These are phyloP conservation scores for Pterostichus niger DNA, from an alignment of 2,888 invertebrate genomes.

Conservation along the genomic window DNA sequence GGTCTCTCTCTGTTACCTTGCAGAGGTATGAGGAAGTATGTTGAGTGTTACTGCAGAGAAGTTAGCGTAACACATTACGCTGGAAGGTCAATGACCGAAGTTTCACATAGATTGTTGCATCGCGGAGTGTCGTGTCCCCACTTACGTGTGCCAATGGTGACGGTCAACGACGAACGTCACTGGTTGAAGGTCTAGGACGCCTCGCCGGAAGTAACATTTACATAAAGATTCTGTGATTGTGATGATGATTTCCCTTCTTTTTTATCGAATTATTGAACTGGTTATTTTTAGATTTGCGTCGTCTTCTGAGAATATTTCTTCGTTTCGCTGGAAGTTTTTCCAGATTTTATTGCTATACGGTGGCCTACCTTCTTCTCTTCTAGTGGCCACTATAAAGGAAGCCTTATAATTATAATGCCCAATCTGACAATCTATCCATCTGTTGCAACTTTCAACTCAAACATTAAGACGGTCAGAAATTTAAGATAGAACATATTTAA, in stretches of 20 bases:
- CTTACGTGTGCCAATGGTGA: constrained; percentile 69
- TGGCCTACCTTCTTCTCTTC: too few species aligned
- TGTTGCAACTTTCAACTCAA: too few species aligned
- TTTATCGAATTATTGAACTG: neutral
- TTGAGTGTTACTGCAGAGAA: constrained; percentile 69
- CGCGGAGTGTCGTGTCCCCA: constrained; percentile 52
- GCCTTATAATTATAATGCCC: too few species aligned
- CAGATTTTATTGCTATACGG: too few species aligned
- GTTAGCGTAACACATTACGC: constrained; percentile 77
- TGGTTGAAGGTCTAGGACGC: constrained; percentile 64
- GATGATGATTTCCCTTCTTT: neutral
- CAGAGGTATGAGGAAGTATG: constrained; percentile 64
- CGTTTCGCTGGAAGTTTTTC: too few species aligned
- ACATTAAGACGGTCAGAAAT: too few species aligned
- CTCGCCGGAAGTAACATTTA: constrained; percentile 51
- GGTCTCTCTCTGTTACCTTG: constrained; percentile 10
- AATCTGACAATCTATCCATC: too few species aligned
- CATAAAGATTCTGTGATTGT: constrained; percentile 8
- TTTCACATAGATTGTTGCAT: constrained; percentile 70
- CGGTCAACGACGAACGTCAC: constrained; percentile 69
- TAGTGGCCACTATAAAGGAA: too few species aligned
- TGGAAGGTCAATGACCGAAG: constrained; percentile 74
- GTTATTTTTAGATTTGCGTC: neutral
- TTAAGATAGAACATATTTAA: too few species aligned
- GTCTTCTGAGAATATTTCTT: too few species aligned